These are phyloP conservation scores for Drosophila eohydei DNA, from an alignment of 2,888 invertebrate species.

Conservation along the genomic window DNA sequence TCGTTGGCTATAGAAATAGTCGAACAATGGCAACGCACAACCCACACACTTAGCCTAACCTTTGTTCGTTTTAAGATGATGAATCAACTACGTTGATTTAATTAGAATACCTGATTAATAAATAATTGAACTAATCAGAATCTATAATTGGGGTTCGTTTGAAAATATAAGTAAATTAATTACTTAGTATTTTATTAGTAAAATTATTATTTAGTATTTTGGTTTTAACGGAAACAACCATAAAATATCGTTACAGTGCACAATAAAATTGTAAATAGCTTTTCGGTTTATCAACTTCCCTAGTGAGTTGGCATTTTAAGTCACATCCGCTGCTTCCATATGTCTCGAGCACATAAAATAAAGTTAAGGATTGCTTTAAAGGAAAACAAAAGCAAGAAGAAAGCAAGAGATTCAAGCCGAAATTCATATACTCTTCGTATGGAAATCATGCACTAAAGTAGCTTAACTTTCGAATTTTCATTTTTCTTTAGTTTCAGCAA, in stretches of 20 bases:
- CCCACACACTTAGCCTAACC: neutral
- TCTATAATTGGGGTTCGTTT: neutral
- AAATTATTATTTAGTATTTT: neutral
- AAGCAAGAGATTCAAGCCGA: neutral
- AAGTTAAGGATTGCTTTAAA: conserved; percentile 11
- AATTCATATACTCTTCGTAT: neutral
- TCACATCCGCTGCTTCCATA: conserved; percentile 17
- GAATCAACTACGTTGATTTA: conserved; percentile 14
- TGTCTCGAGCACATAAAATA: neutral
- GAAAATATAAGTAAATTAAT: neutral
- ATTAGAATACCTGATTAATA: neutral
- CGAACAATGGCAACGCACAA: conserved; percentile 1
- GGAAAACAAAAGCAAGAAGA: conserved; percentile 1
- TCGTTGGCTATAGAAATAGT: neutral
- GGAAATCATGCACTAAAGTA: neutral
- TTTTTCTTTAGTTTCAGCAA: no score
- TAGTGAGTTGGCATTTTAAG: conserved; percentile 19
- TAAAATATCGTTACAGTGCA: neutral
- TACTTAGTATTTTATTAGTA: neutral
- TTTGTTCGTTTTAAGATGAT: conserved; percentile 6
- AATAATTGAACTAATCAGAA: conserved; percentile 1
- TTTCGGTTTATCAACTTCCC: conserved; percentile 44
- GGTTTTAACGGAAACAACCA: neutral
- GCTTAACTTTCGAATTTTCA: no score
- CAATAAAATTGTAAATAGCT: conserved; percentile 26